phyloP scores from a whole-genome alignment of 2,888 invertebrate species.

The Eupithecia exiguata region DNA sequence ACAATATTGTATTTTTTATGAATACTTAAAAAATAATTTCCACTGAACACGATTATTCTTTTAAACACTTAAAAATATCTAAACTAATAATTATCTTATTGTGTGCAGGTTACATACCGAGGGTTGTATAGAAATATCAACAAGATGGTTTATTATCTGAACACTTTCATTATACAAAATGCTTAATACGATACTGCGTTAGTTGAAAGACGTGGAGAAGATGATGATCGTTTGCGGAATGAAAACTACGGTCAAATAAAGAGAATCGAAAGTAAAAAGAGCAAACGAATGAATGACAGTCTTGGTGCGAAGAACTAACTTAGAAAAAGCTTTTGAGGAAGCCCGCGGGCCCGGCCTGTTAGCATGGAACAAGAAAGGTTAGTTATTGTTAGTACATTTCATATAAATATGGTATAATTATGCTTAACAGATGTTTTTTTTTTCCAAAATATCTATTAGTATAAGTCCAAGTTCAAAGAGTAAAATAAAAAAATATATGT shows the following conservation, averaged over 20 bases:
- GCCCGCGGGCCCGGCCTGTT: conserved; percentile 95
- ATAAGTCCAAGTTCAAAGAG: background rate
- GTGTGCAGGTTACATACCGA: conserved; percentile 74
- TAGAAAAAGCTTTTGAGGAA: conserved; percentile 98
- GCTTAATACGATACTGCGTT: conserved; percentile 74
- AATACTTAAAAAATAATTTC: conserved; percentile 80
- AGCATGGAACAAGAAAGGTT: conserved; percentile 67
- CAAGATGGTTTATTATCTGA: conserved; percentile 72
- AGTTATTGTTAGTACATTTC: conserved; percentile 50
- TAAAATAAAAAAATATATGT: too few species aligned
- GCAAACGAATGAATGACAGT: conserved; percentile 80
- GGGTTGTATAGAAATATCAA: conserved; percentile 62
- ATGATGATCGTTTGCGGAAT: conserved; percentile 65
- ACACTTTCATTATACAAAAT: conserved; percentile 77
- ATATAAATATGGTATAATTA: background rate
- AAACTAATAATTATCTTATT: conserved; percentile 78
- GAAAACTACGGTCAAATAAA: conserved; percentile 68
- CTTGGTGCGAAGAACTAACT: conserved; percentile 83
- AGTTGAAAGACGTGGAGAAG: conserved; percentile 68
- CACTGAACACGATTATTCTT: conserved; percentile 80
- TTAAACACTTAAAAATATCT: conserved; percentile 79
- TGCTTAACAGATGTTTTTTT: background rate
- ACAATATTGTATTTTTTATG: conserved; percentile 71
- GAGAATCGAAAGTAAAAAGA: conserved; percentile 68
- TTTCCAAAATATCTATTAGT: background rate